Evolutionary conservation across 2,797 vertebrate species (phyloP).

Genomic region (Tympanoctomys barrerae): DNA sequence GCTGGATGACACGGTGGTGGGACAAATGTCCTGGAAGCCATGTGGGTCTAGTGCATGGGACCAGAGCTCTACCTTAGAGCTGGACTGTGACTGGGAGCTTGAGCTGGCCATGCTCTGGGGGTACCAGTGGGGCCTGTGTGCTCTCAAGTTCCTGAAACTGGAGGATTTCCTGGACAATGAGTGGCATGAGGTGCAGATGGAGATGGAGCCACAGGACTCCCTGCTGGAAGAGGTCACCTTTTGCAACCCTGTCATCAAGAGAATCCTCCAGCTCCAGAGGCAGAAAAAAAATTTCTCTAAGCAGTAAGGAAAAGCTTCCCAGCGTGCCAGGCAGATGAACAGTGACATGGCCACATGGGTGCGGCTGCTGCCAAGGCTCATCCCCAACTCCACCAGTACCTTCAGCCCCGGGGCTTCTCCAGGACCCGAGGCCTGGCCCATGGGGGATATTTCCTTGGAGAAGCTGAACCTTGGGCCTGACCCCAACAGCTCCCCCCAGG

Average conservation of each 20-base stretch:
- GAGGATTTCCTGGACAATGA: constrained; percentile 97
- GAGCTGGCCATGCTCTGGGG: constrained; percentile 95
- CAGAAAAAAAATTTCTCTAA: constrained; percentile 98
- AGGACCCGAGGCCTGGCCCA: constrained; percentile 69
- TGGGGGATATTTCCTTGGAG: constrained; percentile 92
- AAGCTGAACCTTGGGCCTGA: constrained; percentile 91
- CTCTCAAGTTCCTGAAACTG: constrained; percentile 95
- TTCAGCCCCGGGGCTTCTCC: constrained; percentile 93
- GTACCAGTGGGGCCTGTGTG: constrained; percentile 95
- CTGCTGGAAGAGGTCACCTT: constrained; percentile 96
- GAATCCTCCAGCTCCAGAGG: constrained; percentile 93
- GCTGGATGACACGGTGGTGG: constrained; percentile 94
- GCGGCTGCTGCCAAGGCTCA: constrained; percentile 93
- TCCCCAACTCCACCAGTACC: constrained; percentile 90
- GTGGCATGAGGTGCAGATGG: constrained; percentile 93
- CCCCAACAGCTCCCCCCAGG: constrained; percentile 87
- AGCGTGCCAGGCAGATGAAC: constrained; percentile 95
- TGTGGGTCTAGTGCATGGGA: constrained; percentile 93
- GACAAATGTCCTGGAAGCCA: constrained; percentile 94
- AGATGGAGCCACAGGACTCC: constrained; percentile 94
- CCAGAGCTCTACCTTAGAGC: constrained; percentile 95
- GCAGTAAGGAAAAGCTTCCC: constrained; percentile 95
- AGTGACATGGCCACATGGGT: constrained; percentile 97
- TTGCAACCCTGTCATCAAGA: constrained; percentile 95
- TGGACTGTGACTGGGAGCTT: constrained; percentile 95